Base-by-base conservation (phyloP, 2,797 vertebrate genomes). In the Enteromius unitaeniatus region DNA sequence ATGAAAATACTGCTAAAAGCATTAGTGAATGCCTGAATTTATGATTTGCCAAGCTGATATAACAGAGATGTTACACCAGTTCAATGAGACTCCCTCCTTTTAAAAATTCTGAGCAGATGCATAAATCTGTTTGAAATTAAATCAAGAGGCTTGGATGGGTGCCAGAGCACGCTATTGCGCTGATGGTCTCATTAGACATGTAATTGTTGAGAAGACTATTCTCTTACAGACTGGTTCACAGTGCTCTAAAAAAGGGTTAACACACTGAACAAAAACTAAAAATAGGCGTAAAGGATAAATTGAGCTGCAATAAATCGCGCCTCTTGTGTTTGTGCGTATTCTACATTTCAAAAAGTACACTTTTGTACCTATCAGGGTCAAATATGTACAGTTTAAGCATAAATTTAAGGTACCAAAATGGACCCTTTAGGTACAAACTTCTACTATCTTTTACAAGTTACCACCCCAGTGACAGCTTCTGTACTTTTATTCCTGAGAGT, bases 101-200 rank as follows among this genome's bases (percentile, higher is more conserved):
- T 78, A 26, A 58, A 84, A 60, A 78, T 34, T 70, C 62, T 28
- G 62, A 51, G 42, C n/a, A 81, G 40, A 81, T 76, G 72, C 65
- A 55, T 85, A 81, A 81, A 85, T 81, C 70, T 81, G 49, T 77
- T 76, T 77, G 74, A 81, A 69, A 72, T 81, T 78, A 67, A 84
- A 86, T 55, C 58, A 51, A n/a, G 26, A 21, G 37, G 55, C 58
- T 81, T 58, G 15, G 19, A 78, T 62, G 49, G 26, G 14, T 84
- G 78, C 55, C 82, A 84, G 72, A 58, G 69, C 78, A 78, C 17
- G 26, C 49, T 42, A 86, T 84, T 49, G 21, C 23, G 2, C 65
- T 77, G 51, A 70, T 72, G 72, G 65, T 45, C 65, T 81, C 42
- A 84, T 86, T 81, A 77, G 82, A 81, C 58, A 51, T 55, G 55